A percentile compares a stretch with the other conserved stretches of the same genome.
Evolutionary conservation across 2,888 invertebrate species (phyloP).

Genomic region (Eupsilia transversa): DNA sequence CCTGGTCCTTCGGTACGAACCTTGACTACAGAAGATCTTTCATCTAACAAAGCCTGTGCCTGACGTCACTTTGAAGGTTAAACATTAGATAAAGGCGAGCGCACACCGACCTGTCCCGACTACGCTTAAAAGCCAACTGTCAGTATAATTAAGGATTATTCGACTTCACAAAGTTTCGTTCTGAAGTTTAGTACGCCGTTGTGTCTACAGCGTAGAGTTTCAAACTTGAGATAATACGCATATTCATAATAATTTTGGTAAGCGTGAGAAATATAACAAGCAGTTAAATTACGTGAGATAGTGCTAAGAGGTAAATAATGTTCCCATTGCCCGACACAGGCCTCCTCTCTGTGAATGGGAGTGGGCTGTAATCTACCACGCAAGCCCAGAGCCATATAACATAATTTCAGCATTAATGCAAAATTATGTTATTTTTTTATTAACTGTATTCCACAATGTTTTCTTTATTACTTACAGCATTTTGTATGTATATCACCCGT

Average conservation of each 20-base stretch:
- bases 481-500: neutral
- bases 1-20: constrained; percentile 7
- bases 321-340: neutral
- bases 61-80: constrained; percentile 27
- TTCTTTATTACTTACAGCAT: neutral
- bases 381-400: neutral
- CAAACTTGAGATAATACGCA: constrained; percentile 44
- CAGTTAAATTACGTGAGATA: constrained; percentile 4
- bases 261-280: constrained; percentile 31
- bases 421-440: neutral
- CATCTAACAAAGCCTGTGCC: constrained; percentile 7
- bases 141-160: constrained; percentile 61
- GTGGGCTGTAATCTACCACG: neutral
- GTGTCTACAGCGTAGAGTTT: constrained; percentile 35
- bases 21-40: constrained; percentile 6
- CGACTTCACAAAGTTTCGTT: constrained; percentile 44
- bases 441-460: neutral
- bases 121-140: constrained; percentile 54
- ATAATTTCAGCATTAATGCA: neutral
- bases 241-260: constrained; percentile 43
- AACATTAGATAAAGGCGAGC: constrained; percentile 46
- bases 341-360: neutral
- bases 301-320: neutral
- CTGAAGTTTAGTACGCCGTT: constrained; percentile 43
- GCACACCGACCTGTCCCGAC: constrained; percentile 41